Conservation (phyloP, 2,888 invertebrate genomes). For the Drosophila infuscata region DNA sequence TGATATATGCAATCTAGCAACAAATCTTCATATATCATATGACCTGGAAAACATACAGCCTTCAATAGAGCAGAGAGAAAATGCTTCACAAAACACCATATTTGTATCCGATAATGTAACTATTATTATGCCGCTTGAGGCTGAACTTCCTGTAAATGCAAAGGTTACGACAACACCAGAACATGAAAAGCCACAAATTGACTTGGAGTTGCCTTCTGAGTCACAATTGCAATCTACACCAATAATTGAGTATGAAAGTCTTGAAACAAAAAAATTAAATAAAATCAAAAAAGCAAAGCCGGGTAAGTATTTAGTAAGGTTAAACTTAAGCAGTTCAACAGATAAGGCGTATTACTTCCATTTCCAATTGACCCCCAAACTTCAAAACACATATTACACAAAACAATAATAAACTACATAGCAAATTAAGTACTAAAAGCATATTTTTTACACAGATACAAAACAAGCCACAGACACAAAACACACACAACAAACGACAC, state of each 20-base stretch:
- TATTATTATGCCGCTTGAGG: slow-evolving; percentile 14
- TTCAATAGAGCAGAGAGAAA: slow-evolving; percentile 24
- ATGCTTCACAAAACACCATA: slow-evolving; percentile 29
- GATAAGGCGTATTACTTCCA: slow-evolving; percentile 84
- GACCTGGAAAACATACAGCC: slow-evolving; percentile 23
- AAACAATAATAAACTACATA: slow-evolving; percentile 51
- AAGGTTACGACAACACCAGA: slow-evolving; percentile 31
- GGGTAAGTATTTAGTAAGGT: slow-evolving; percentile 54
- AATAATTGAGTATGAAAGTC: slow-evolving; percentile 40
- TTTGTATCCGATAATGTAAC: slow-evolving; percentile 26
- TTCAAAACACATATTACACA: slow-evolving; percentile 82
- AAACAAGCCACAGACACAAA: slow-evolving; percentile 82
- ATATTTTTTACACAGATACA: slow-evolving; percentile 83
- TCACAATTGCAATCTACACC: slow-evolving; percentile 23
- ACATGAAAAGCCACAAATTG: slow-evolving; percentile 30
- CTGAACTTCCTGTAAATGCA: slow-evolving; percentile 30
- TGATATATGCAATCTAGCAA: slow-evolving; percentile 24
- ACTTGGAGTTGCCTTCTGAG: slow-evolving; percentile 28
- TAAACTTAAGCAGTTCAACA: slow-evolving; percentile 52
- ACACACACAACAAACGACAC: slow-evolving; percentile 85
- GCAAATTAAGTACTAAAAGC: slow-evolving; percentile 56
- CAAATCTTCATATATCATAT: slow-evolving; percentile 10
- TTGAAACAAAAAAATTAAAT: slow-evolving; percentile 31
- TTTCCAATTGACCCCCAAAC: slow-evolving; percentile 59
- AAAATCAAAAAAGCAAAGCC: slow-evolving; percentile 54